phyloP scores from a whole-genome alignment of 2,113 vertebrate species.

The Montifringilla adamsi region DNA sequence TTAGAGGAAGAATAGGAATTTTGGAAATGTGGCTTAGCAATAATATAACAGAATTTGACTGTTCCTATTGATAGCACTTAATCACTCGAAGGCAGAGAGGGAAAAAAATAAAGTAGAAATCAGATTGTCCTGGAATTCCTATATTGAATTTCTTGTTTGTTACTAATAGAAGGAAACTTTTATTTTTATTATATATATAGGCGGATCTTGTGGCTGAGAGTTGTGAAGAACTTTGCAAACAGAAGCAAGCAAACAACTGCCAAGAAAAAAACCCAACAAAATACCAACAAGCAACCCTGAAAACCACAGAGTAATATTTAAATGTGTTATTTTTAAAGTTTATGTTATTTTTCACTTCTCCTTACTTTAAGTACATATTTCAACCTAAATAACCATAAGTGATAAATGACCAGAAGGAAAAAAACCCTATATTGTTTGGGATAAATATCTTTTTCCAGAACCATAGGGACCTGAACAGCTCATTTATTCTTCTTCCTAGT shows the following conservation, averaged over 20 bases:
- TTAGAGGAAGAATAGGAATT: neutral
- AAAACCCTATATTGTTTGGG: neutral
- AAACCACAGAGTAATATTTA: neutral
- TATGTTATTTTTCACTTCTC: neutral
- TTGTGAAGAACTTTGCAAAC: neutral
- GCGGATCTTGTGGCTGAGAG: neutral
- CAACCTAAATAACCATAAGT: neutral
- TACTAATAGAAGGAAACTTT: neutral
- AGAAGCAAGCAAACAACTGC: neutral
- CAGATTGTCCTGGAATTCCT: neutral
- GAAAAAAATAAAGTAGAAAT: neutral
- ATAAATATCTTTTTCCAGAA: neutral
- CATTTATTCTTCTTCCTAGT: neutral
- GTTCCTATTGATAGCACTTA: neutral
- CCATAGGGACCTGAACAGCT: neutral
- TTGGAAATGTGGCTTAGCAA: neutral
- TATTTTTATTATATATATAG: neutral
- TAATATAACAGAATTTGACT: neutral
- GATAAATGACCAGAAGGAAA: neutral
- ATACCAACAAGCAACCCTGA: accelerated
- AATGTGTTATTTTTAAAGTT: neutral
- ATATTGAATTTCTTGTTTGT: neutral
- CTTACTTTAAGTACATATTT: neutral
- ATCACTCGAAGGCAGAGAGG: neutral
- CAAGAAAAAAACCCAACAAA: neutral